Base-by-base conservation (phyloP, 2,888 invertebrate species). In the Crossocerus cetratus region DNA sequence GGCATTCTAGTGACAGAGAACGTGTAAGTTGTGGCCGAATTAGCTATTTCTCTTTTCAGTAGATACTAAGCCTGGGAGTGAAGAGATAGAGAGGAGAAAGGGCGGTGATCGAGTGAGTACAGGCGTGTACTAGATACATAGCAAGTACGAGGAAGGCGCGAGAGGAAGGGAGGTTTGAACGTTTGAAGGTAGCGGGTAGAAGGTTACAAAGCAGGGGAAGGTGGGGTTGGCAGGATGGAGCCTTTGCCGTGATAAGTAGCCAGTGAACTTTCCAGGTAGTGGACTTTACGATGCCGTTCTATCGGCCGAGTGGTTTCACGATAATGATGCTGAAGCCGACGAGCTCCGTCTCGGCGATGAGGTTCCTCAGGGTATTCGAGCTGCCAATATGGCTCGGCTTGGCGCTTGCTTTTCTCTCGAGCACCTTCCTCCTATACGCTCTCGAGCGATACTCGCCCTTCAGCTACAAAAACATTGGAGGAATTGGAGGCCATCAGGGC, bases 391-490 rank as follows among this genome's bases (percentile, higher is more conserved):
- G 98, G 98, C 92, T 97, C 42, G 97, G 97, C 82, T 98, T 98
- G 87, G 92, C 97, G 79, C 96, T 95, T 3, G 97, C 97, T 0
- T 98, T 97, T 90, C 96, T 98, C 90, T 96, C 97, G 90, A 97
- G 97, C 62, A 95, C 95, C 88, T 94, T 98, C 69, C 91, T 98
- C 0, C 95, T 98, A 94, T 98, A 97, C 95, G 92, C 97, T 4
- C 98, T 98, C 89, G 98, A 98, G 90, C 95, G 96, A 75, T 97
- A 96, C 94, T 97, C 97, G 87, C 98, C 98, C 0, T 98, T 97
- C 91, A 98, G 97, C 85, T 97, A 97, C 88, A 97, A 95, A 86
- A 98, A 98, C 89, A 97, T 97, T 89, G 92, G 95, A 8, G 96
- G 96, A 67, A 96, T 96, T 87, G 97, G 97, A 88, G 95, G 95